Base-by-base conservation (phyloP, 2,888 invertebrate genomes). In the Omphaloscelis lunosa region DNA sequence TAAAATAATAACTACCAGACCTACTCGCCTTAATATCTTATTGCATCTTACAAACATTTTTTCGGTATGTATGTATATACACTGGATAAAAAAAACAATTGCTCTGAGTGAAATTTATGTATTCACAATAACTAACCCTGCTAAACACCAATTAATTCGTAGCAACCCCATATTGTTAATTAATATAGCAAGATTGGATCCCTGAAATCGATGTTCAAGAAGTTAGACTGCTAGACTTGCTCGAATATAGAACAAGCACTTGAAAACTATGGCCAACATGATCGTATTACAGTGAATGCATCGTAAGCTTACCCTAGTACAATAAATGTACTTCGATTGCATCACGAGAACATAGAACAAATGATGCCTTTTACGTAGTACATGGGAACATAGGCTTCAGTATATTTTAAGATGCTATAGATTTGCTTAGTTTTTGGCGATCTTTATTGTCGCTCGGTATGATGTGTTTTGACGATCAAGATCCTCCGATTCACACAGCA, bases 201-300 rank as follows among this genome's bases (percentile, higher is more conserved):
- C n/a, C 17, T 23, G 9, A 27, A 58, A 80, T n/a, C 63, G n/a
- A 58, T 41, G 9, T 73, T 58, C 58, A 80, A 51, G 63, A 65
- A 73, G 63, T 78, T 78, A 41, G 65, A 58, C 29, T 29, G 29
- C 41, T 51, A 23, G n/a, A 58, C 73, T 79, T 45, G 61, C 15
- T 45, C 45, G 41, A 79, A 29, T 48, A 48, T 41, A 27, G 41
- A 56, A 41, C 62, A 75, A 68, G 41, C 58, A 58, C 82, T 79
- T 82, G 51, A 34, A 51, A 81, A 78, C 82, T 79, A 48, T 34
- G 23, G 9, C 58, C 27, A 51, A 65, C 58, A 59, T 29, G 65
- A 48, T 81, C 29, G 41, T 58, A 39, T 56, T 67, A 62, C 56
- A 79, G 29, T 20, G 56, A 53, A 58, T 11, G 8, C 27, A 63